These are phyloP conservation scores for Theropithecus gelada DNA, from an alignment of 2,113 vertebrate species.

Conservation along the genomic window DNA sequence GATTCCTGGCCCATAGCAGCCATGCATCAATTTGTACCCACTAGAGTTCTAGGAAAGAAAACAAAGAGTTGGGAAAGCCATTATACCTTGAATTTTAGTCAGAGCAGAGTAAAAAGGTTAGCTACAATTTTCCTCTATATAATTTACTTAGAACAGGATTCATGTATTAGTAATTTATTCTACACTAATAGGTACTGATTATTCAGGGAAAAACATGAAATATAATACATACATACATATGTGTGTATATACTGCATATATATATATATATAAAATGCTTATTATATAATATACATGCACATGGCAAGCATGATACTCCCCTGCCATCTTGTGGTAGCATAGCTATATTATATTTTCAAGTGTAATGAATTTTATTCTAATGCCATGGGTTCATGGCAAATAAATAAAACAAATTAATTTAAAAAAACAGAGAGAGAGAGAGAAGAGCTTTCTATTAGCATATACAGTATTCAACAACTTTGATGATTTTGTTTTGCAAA, in stretches of 20 bases:
- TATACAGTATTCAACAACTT: not conserved
- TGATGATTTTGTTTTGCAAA: not conserved
- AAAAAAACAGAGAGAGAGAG: not conserved
- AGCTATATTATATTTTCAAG: not conserved
- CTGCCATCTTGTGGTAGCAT: constrained; percentile 79
- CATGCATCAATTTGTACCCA: not conserved
- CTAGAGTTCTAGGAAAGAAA: not conserved
- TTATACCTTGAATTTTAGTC: not conserved
- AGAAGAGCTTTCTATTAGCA: not conserved
- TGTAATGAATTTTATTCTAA: not conserved
- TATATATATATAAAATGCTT: too few species aligned
- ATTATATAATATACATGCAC: not conserved
- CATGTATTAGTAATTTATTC: not conserved
- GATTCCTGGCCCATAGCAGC: not conserved
- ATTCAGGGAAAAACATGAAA: not conserved
- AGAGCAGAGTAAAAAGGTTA: not conserved
- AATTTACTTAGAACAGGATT: not conserved
- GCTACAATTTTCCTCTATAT: not conserved
- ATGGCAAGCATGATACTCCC: not conserved
- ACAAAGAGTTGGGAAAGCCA: accelerated
- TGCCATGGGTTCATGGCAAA: accelerated
- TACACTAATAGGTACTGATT: accelerated
- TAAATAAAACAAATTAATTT: not conserved
- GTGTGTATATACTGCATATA: not conserved
- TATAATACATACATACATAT: not conserved